Percentiles rank a stretch among this genome's conserved stretches.
phyloP scores from a whole-genome alignment of 2,113 vertebrate species.

The Eptesicus fuscus region DNA sequence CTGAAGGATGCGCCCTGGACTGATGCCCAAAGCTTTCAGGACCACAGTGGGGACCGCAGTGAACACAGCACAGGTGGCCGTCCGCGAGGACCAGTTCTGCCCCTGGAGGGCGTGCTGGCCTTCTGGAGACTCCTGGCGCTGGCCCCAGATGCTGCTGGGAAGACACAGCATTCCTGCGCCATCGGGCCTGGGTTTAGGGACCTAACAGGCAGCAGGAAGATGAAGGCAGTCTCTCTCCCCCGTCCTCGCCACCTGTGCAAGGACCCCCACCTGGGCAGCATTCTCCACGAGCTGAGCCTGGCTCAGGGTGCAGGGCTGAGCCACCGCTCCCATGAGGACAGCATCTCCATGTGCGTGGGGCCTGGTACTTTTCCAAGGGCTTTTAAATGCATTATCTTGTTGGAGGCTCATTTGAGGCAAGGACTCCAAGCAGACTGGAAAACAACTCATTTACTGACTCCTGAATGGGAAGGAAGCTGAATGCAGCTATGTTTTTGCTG shows the following conservation, averaged over 20 bases:
- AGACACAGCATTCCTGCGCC: background rate
- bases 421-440: conserved; percentile 54
- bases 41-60: conserved; percentile 76
- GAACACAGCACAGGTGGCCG: conserved; percentile 76
- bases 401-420: conserved; percentile 67
- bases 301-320: background rate
- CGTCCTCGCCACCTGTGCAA: rapidly evolving
- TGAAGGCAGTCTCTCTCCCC: too few species aligned
- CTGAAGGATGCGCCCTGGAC: conserved; percentile 75
- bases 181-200: background rate
- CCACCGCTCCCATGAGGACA: background rate
- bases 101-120: background rate
- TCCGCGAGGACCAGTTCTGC: conserved; percentile 31
- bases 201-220: background rate
- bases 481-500: conserved; percentile 52
- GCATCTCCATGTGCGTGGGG: background rate
- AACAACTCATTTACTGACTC: conserved; percentile 61
- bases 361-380: conserved; percentile 64
- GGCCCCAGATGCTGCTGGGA: too few species aligned
- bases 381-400: conserved; percentile 66
- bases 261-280: background rate
- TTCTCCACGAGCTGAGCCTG: background rate
- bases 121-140: background rate
- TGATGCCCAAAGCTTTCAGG: conserved; percentile 79
- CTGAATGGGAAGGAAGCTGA: conserved; percentile 47